A percentile compares a stretch with the other conserved stretches of the same genome.
Conservation (phyloP, 2,888 invertebrate species). For the Polydesmus complanatus region DNA sequence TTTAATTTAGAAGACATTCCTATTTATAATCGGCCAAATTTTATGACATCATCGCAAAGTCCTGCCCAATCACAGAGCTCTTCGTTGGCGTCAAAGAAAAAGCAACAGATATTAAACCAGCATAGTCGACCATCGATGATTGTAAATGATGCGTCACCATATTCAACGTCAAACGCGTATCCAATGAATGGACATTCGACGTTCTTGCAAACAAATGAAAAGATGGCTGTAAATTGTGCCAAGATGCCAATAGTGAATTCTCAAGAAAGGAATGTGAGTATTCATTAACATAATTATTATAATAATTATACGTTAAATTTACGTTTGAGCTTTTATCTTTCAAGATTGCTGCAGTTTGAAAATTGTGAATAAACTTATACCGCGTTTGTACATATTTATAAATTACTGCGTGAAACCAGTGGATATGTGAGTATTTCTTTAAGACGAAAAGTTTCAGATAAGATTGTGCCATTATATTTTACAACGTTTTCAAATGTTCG, state of each 20-base stretch:
- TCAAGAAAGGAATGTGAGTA: neutral
- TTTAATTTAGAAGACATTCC: conserved; percentile 12
- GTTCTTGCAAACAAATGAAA: neutral
- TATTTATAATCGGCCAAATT: conserved; percentile 13
- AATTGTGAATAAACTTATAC: too few species aligned
- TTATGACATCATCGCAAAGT: conserved; percentile 6
- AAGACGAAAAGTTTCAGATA: too few species aligned
- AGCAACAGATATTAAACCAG: neutral
- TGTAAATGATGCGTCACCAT: neutral
- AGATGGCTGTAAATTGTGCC: neutral
- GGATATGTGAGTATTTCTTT: too few species aligned
- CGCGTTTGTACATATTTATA: too few species aligned
- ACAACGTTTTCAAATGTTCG: too few species aligned
- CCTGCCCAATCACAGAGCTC: conserved; percentile 13
- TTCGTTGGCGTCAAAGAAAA: conserved; percentile 11
- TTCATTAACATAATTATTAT: too few species aligned
- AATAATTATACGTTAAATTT: too few species aligned
- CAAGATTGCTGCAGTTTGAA: too few species aligned
- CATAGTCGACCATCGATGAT: neutral
- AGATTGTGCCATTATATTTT: too few species aligned
- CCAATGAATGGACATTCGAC: neutral
- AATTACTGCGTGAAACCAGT: too few species aligned
- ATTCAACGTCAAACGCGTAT: neutral
- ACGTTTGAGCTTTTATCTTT: too few species aligned
- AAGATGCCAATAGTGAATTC: neutral